A percentile compares a stretch with the other conserved stretches of the same genome.
These are phyloP conservation scores for Argyresthia goedartella DNA, from an alignment of 2,888 invertebrate genomes.

Conservation along the genomic window DNA sequence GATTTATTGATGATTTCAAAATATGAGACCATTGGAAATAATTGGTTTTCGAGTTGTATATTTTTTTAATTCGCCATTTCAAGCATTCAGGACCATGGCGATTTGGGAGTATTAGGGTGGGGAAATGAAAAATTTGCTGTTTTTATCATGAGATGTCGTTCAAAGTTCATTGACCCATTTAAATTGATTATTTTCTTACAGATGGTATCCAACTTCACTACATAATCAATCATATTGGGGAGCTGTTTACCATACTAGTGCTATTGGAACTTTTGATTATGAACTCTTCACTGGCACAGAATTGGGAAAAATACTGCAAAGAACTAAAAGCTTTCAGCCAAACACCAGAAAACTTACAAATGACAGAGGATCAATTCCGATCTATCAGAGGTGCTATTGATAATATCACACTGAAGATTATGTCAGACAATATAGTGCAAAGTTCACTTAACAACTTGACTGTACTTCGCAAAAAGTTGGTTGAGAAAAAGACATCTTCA, in stretches of 20 bases:
- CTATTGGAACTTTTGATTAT: conserved; percentile 74
- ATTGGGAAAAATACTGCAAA: conserved; percentile 85
- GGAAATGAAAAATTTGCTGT: no score
- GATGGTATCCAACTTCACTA: conserved; percentile 60
- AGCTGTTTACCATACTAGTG: conserved; percentile 74
- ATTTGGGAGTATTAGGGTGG: no score
- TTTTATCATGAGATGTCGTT: no score
- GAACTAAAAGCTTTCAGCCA: conserved; percentile 78
- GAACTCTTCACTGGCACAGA: conserved; percentile 45
- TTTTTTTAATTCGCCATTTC: no score
- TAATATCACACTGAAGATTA: conserved; percentile 75
- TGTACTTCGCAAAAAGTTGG: conserved; percentile 47
- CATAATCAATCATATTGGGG: conserved; percentile 71
- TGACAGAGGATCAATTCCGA: conserved; percentile 73
- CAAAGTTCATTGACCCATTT: no score
- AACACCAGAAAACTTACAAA: conserved; percentile 71
- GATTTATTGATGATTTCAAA: no score
- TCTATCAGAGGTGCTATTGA: conserved; percentile 79
- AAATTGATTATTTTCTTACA: no score
- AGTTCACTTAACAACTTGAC: conserved; percentile 56
- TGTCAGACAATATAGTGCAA: conserved; percentile 80
- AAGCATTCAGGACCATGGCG: no score
- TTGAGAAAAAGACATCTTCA: conserved; percentile 52
- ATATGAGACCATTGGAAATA: no score
- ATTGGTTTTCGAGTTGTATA: no score